Evolutionary conservation across 2,113 vertebrate genomes (phyloP).

Genomic region (Anseranas semipalmata): DNA sequence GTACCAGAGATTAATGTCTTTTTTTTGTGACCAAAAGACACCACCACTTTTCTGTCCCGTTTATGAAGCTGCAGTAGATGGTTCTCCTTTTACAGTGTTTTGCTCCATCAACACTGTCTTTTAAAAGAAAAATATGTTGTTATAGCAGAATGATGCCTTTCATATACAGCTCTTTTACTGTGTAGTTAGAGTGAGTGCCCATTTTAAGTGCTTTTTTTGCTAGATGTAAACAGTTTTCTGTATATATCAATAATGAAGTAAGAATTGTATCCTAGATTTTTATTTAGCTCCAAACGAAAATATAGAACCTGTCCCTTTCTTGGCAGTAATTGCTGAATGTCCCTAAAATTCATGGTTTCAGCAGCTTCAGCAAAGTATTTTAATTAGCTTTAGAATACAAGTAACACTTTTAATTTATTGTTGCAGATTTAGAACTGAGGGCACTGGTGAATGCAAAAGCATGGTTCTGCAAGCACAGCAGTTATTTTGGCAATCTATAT

Average conservation of each 20-base stretch:
- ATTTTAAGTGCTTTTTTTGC: not conserved
- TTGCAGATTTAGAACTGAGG: not conserved
- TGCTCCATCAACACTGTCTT: not conserved
- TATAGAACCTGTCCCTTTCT: not conserved
- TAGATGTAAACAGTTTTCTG: not conserved
- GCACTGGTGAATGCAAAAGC: not conserved
- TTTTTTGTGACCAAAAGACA: not conserved
- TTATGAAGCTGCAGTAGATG: not conserved
- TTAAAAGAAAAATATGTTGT: not conserved
- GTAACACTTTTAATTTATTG: not conserved
- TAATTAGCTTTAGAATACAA: not conserved
- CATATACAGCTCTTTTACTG: not conserved
- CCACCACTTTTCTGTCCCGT: not conserved
- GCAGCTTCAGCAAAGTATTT: not conserved
- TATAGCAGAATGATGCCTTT: not conserved
- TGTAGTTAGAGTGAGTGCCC: not conserved
- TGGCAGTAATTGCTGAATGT: not conserved
- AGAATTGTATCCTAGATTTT: too few species aligned
- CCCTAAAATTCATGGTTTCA: not conserved
- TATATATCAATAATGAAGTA: not conserved
- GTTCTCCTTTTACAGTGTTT: not conserved
- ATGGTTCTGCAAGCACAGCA: not conserved
- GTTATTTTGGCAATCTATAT: not conserved
- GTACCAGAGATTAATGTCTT: not conserved
- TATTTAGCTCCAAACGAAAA: too few species aligned